Evolutionary conservation across 2,797 vertebrate genomes (phyloP).

Genomic region (Muraenolepis orangiensis): DNA sequence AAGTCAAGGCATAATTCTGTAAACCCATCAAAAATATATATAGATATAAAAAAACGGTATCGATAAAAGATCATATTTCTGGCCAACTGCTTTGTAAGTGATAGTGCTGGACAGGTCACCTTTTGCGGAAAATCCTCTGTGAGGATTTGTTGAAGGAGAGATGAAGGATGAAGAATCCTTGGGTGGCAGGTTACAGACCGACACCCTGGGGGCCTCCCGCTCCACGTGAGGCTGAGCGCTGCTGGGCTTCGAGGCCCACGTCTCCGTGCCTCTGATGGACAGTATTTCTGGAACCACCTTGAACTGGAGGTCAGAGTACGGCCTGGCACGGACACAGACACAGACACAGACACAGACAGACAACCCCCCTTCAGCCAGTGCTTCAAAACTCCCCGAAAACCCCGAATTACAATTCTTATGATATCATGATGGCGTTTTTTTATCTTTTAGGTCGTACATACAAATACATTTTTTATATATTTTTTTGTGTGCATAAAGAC

Average conservation of each 20-base stretch:
- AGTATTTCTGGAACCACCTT: slow-evolving; percentile 43
- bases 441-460: not conserved
- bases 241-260: slow-evolving; percentile 3
- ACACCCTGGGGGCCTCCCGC: slow-evolving; percentile 20
- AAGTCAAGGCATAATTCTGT: not conserved
- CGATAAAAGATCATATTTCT: not conserved
- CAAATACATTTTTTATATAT: not conserved
- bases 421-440: not conserved
- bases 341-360: not conserved
- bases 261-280: slow-evolving; percentile 31
- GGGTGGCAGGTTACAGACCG: slow-evolving; percentile 25
- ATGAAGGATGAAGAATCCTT: slow-evolving; percentile 25
- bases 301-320: slow-evolving; percentile 23
- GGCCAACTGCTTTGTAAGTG: not conserved
- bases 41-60: not conserved
- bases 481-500: not conserved
- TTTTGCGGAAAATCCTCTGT: slow-evolving; percentile 23
- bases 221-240: slow-evolving; percentile 17
- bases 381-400: not conserved
- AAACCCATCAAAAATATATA: not conserved
- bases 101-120: slow-evolving; percentile 24
- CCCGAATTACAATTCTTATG: not conserved
- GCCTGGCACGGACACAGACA: slow-evolving; percentile 38
- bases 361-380: not conserved
- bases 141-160: slow-evolving; percentile 2